Percentiles rank a stretch among this genome's conserved stretches.
phyloP scores from a whole-genome alignment of 2,888 invertebrate species.

The Rotaria sp. region DNA sequence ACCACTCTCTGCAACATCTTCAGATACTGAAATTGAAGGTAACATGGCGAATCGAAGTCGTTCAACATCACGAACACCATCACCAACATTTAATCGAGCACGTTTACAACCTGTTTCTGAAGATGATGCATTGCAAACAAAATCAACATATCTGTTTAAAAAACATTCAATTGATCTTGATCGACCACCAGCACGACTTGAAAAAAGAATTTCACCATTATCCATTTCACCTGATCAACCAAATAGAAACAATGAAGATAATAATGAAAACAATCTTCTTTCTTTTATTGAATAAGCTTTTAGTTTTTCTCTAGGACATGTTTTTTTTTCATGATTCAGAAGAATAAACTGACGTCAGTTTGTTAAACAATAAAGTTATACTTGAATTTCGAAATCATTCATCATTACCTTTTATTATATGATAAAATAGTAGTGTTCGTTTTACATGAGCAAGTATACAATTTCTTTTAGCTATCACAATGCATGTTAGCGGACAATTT shows the following conservation, averaged over 20 bases:
- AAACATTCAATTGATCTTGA: not conserved
- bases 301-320: too few species aligned
- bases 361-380: too few species aligned
- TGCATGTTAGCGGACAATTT: too few species aligned
- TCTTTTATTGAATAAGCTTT: too few species aligned
- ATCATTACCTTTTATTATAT: too few species aligned
- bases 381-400: too few species aligned
- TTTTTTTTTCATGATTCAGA: too few species aligned
- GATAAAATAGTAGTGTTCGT: too few species aligned
- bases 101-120: not conserved
- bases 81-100: not conserved
- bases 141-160: not conserved
- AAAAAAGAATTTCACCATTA: not conserved
- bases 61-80: not conserved
- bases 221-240: not conserved
- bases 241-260: not conserved
- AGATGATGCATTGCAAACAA: not conserved
- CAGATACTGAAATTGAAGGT: not conserved
- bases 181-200: constrained; percentile 11
- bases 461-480: too few species aligned
- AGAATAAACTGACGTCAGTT: too few species aligned
- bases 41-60: not conserved
- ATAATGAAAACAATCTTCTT: not conserved
- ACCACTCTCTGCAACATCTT: not conserved
- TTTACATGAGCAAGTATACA: too few species aligned